Conservation (phyloP, 2,113 vertebrate species). For the Perognathus longimembris region DNA sequence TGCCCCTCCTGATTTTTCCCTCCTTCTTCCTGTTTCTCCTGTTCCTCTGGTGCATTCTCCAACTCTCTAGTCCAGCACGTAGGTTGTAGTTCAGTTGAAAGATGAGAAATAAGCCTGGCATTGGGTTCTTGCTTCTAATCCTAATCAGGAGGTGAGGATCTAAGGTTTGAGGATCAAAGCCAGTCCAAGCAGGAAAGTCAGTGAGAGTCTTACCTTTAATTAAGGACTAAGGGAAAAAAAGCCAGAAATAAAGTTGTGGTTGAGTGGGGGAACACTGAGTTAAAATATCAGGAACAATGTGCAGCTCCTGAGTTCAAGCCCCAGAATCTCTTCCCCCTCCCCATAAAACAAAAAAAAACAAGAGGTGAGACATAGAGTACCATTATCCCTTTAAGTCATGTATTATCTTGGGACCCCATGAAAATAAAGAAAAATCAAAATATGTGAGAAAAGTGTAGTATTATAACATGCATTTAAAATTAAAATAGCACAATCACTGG, state of each 20-base stretch:
- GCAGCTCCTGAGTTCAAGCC: too few relatives aligned
- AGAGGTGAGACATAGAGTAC: background rate
- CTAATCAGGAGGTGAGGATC: too few relatives aligned
- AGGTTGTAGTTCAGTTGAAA: background rate
- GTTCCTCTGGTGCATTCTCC: background rate
- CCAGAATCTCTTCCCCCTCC: background rate
- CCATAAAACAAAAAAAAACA: too few relatives aligned
- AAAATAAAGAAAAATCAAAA: background rate
- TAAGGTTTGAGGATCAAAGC: too few relatives aligned
- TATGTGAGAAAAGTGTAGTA: background rate
- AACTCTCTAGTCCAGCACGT: background rate
- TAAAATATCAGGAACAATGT: too few relatives aligned
- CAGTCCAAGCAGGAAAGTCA: too few relatives aligned
- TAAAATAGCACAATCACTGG: background rate
- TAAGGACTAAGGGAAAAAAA: too few relatives aligned
- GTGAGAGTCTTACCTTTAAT: too few relatives aligned
- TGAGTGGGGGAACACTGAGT: too few relatives aligned
- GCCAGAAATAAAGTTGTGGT: too few relatives aligned
- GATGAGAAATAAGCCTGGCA: background rate
- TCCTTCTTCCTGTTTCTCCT: rapidly evolving
- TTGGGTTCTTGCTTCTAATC: too few relatives aligned
- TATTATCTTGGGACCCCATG: too few relatives aligned
- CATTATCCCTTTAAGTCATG: background rate
- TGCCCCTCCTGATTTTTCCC: background rate
- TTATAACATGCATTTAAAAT: background rate